Conservation (phyloP, 1,140 invertebrate species). For the Copidosoma floridanum region DNA sequence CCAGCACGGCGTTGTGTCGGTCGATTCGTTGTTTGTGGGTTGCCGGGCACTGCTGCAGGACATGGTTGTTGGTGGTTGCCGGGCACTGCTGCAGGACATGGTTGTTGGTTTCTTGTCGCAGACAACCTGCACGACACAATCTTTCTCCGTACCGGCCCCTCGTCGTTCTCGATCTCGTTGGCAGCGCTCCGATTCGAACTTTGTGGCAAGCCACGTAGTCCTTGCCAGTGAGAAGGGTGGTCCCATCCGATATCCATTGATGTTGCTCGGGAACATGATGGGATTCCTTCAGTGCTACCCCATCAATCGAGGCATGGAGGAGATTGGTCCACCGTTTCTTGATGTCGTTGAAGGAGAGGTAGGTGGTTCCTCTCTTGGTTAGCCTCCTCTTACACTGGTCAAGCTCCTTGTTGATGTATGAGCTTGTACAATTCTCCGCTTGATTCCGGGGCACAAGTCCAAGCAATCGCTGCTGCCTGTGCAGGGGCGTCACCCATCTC, state of each 20-base stretch:
- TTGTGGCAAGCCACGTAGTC: slow-evolving; percentile 37
- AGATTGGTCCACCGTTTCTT: slow-evolving; percentile 20
- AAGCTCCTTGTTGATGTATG: too few relatives aligned
- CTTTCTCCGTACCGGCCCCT: slow-evolving; percentile 23
- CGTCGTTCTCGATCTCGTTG: slow-evolving; percentile 31
- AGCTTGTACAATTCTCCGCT: too few relatives aligned
- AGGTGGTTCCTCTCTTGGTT: slow-evolving; percentile 18
- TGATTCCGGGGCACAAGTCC: neutral
- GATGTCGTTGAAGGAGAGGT: slow-evolving; percentile 16
- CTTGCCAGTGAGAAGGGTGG: slow-evolving; percentile 25
- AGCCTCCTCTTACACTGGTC: slow-evolving; percentile 15
- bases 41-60: slow-evolving; percentile 6
- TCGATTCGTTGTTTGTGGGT: slow-evolving; percentile 3
- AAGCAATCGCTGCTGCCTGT: neutral
- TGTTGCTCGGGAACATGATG: neutral
- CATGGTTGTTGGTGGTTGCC: slow-evolving; percentile 1
- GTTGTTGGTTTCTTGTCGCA: neutral
- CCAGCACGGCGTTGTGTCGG: slow-evolving; percentile 1
- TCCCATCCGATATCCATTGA: slow-evolving; percentile 16
- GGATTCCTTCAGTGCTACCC: slow-evolving; percentile 29
- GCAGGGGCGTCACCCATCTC: slow-evolving; percentile 22
- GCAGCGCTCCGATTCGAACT: slow-evolving; percentile 35
- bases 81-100: slow-evolving; percentile 12
- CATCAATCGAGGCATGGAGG: slow-evolving; percentile 29
- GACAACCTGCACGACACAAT: slow-evolving; percentile 20